These are phyloP conservation scores for Garra rufa DNA, from an alignment of 2,113 vertebrate genomes.

Conservation along the genomic window DNA sequence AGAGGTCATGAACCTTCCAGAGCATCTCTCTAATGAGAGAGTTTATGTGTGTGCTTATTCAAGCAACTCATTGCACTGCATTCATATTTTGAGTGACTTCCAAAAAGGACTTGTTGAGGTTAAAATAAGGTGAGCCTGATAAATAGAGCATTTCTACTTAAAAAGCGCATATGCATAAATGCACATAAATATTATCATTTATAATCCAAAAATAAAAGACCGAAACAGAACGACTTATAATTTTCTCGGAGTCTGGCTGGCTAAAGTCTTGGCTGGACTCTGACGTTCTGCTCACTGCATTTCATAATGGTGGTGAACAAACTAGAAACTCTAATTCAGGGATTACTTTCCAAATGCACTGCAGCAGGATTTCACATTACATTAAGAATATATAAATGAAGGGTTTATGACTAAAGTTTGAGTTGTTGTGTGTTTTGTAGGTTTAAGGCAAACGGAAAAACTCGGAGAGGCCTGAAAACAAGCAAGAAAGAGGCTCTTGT, in stretches of 20 bases:
- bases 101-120: background rate
- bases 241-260: constrained; percentile 14
- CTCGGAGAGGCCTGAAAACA: constrained; percentile 1
- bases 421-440: background rate
- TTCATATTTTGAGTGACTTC: background rate
- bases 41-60: constrained; percentile 1
- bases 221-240: constrained; percentile 1
- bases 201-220: constrained; percentile 35
- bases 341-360: constrained; percentile 1
- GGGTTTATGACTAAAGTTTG: background rate
- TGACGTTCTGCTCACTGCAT: constrained; percentile 13
- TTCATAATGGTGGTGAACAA: constrained; percentile 7
- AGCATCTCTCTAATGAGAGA: constrained; percentile 10
- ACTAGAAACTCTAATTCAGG: constrained; percentile 24
- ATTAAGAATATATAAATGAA: background rate
- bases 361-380: background rate
- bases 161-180: background rate
- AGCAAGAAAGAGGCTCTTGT: background rate
- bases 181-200: constrained; percentile 33
- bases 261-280: constrained; percentile 27
- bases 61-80: background rate
- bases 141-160: constrained; percentile 10
- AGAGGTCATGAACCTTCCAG: background rate
- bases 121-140: constrained; percentile 33
- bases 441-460: background rate